A percentile compares a stretch with the other conserved stretches of the same genome.
Evolutionary conservation across 2,888 invertebrate genomes (phyloP).

Genomic region (Mythimna loreyi): DNA sequence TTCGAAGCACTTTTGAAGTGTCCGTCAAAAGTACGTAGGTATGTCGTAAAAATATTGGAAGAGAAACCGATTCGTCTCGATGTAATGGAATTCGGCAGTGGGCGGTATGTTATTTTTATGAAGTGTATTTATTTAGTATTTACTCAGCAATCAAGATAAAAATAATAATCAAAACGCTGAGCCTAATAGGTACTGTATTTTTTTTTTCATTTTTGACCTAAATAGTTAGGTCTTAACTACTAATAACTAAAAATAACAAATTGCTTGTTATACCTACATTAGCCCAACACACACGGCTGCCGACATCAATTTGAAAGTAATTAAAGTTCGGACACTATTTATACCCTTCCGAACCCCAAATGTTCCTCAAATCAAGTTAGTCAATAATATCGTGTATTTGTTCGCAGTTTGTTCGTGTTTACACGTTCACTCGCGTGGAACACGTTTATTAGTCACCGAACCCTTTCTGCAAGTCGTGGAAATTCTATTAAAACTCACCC

Average conservation of each 20-base stretch:
- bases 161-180: background rate
- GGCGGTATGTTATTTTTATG: background rate
- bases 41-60: conserved; percentile 36
- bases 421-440: conserved; percentile 39
- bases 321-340: conserved; percentile 5
- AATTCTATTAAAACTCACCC: conserved; percentile 57
- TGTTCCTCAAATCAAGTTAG: background rate
- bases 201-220: background rate
- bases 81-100: background rate
- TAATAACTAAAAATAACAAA: background rate
- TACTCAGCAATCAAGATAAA: no score
- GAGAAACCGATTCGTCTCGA: background rate
- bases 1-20: conserved; percentile 46
- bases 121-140: background rate
- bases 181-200: background rate
- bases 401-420: conserved; percentile 31
- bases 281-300: background rate
- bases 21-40: conserved; percentile 27
- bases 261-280: background rate
- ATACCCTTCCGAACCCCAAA: background rate
- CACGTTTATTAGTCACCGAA: conserved; percentile 48
- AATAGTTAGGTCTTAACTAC: no score
- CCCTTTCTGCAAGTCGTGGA: conserved; percentile 45
- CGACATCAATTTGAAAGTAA: conserved; percentile 4
- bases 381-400: conserved; percentile 5